phyloP scores from a whole-genome alignment of 2,113 vertebrate genomes.

The Anolis sagrei region DNA sequence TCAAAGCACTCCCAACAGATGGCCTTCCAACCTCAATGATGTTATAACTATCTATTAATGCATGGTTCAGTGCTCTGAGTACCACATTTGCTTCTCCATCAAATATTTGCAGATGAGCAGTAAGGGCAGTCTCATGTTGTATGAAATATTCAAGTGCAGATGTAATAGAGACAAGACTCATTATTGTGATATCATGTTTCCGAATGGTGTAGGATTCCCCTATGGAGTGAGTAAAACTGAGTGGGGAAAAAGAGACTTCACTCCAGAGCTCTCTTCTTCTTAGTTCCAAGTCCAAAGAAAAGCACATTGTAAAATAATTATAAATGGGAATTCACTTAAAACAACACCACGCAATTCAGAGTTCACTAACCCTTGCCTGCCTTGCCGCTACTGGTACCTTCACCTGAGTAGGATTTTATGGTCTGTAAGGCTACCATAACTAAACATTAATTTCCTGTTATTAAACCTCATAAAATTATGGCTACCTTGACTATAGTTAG shows the following conservation, averaged over 20 bases:
- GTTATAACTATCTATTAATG: too few relatives aligned
- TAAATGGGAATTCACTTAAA: background rate
- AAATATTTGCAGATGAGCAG: too few relatives aligned
- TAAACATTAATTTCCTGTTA: constrained; percentile 74
- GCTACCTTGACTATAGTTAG: constrained; percentile 63
- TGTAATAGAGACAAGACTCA: background rate
- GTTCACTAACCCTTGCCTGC: constrained; percentile 43
- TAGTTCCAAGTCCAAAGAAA: background rate
- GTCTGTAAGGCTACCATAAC: constrained; percentile 58
- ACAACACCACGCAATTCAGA: background rate
- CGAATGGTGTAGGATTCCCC: too few relatives aligned
- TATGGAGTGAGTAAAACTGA: too few relatives aligned
- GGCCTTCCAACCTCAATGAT: too few relatives aligned
- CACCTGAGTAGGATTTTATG: constrained; percentile 56
- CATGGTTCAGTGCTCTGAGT: too few relatives aligned
- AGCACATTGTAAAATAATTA: background rate
- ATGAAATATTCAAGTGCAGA: background rate
- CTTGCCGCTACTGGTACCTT: constrained; percentile 31
- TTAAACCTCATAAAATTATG: constrained; percentile 52
- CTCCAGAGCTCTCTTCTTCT: background rate
- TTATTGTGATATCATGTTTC: background rate
- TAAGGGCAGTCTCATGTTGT: background rate
- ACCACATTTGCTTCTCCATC: too few relatives aligned
- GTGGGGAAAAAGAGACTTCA: too few relatives aligned
- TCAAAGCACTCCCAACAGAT: too few relatives aligned